A percentile compares a stretch with the other conserved stretches of the same genome.
phyloP scores from a whole-genome alignment of 2,113 vertebrate genomes.

The Trogon melanurus region DNA sequence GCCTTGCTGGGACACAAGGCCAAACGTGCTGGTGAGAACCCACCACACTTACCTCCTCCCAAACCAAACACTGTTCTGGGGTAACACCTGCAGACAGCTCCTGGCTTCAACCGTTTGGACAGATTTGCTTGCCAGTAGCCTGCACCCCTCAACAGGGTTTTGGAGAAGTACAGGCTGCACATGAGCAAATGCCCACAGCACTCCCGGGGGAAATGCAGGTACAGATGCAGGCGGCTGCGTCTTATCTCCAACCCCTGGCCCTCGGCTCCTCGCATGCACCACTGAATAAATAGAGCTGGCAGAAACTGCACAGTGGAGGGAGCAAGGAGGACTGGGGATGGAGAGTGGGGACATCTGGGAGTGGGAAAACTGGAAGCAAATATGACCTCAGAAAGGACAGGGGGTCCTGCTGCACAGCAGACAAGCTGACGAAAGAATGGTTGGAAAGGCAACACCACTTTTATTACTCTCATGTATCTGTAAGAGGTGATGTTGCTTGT shows the following conservation, averaged over 20 bases:
- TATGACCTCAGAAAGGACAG: background rate
- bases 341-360: background rate
- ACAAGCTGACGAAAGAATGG: background rate
- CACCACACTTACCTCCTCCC: accelerated
- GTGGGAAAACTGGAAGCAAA: background rate
- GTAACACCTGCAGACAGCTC: background rate
- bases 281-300: background rate
- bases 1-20: background rate
- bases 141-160: accelerated
- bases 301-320: background rate
- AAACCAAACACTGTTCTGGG: background rate
- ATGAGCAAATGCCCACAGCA: background rate
- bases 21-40: background rate
- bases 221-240: accelerated
- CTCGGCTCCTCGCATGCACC: background rate
- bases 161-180: background rate
- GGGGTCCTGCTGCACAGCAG: background rate
- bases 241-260: background rate
- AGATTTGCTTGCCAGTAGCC: background rate
- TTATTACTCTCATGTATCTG: accelerated
- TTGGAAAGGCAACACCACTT: accelerated
- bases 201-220: background rate
- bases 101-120: background rate
- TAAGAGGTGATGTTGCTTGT: accelerated
- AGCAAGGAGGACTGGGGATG: background rate